Evolutionary conservation across 2,797 vertebrate species (phyloP), one percentile per base, ranked within the genome.

Genomic region (Morelia viridis): DNA sequence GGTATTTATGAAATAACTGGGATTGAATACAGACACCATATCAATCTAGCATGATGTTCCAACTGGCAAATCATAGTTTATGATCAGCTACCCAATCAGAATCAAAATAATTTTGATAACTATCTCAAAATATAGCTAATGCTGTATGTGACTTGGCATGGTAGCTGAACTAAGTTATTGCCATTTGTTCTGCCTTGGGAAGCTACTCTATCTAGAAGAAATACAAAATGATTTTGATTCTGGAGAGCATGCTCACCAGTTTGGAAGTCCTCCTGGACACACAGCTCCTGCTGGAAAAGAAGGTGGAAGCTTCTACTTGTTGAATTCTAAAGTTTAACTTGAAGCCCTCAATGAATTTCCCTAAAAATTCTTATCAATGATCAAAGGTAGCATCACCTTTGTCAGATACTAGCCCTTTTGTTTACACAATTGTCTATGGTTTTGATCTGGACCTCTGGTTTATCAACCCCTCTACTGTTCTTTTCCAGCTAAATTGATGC

Each of bases 291-390:
- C 35, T 80, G 35, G 35, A 80, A 80, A 80, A 80, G 35, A 8
- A 53, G 50, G 50, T 53, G 8, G 19, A 80, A 80, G 5, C 19
- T 88, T 53, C 10, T 64, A 62, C 41, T n/a, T 41, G 15, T 62
- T 90, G 41, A 41, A 64, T 85, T 90, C 41, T 15, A 53, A 90
- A 61, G 10, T 61, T 84, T 90, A 19, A 90, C 2, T 35, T 83
- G 87, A n/a, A 35, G n/a, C 4, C 65, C 31, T 91, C 84, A 91
- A 91, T 28, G 56, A 87, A 28, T 91, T 68, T 71, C 24, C 31
- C 5, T 58, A 26, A 87, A 87, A n/a, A 28, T 31, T n/a, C 53
- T 53, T 57, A 19, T 12, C 83, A 91, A 71, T 11, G 35, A 15
- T 56, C 35, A 35, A 35, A 35, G 35, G 13, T 41, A 5, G n/a